phyloP scores from a whole-genome alignment of 2,113 vertebrate genomes.

The Chloroceryle aenea region DNA sequence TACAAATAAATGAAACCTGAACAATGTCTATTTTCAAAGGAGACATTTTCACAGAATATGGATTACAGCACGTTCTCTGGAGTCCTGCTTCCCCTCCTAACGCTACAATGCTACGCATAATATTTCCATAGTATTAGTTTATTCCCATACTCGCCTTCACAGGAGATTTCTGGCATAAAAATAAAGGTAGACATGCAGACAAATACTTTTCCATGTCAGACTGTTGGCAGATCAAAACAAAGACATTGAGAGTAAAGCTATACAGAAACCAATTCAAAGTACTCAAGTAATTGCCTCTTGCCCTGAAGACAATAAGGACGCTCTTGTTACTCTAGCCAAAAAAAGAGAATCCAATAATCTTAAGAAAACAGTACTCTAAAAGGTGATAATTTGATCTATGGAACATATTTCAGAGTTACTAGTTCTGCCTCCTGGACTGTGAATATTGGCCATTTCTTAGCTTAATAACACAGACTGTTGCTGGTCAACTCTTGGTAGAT shows the following conservation, averaged over 20 bases:
- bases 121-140: background rate
- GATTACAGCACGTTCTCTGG: background rate
- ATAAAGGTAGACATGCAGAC: background rate
- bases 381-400: background rate
- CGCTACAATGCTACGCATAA: background rate
- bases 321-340: background rate
- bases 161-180: background rate
- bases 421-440: fast-evolving
- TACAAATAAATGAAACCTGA: background rate
- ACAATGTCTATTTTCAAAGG: background rate
- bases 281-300: background rate
- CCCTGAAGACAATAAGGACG: background rate
- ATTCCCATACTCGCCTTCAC: background rate
- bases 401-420: background rate
- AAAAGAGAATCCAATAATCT: background rate
- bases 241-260: background rate
- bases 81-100: background rate
- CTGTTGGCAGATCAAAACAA: background rate
- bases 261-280: background rate
- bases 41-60: background rate
- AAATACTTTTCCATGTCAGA: background rate
- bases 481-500: background rate
- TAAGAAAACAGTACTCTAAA: background rate
- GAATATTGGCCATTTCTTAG: background rate
- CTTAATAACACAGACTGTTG: background rate